Evolutionary conservation across 1,140 invertebrate genomes (phyloP).

Genomic region (Chionoecetes opilio): DNA sequence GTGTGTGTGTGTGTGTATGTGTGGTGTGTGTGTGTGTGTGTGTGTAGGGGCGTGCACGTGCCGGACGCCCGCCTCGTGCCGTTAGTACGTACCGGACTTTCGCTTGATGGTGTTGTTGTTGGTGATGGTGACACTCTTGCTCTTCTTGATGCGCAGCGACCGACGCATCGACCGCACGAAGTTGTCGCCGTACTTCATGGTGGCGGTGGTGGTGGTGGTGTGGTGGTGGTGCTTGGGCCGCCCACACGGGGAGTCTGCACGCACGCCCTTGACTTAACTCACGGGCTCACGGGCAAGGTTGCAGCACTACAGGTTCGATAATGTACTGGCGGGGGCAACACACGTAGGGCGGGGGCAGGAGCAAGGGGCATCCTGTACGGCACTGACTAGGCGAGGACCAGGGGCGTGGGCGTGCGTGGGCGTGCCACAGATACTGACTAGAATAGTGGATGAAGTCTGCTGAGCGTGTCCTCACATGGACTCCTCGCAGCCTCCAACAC

Average conservation of each 20-base stretch:
- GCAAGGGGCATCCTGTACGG: not conserved
- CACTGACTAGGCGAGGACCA: not conserved
- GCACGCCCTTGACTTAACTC: not conserved
- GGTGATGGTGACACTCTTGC: slow-evolving; percentile 78
- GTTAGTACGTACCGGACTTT: slow-evolving; percentile 74
- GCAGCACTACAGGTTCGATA: too few relatives aligned
- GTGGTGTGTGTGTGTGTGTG: too few relatives aligned
- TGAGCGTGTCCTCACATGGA: slow-evolving; percentile 69
- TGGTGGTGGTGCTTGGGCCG: not conserved
- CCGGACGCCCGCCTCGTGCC: not conserved
- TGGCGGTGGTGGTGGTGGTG: slow-evolving; percentile 39
- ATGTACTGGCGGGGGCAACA: not conserved
- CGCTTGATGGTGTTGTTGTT: slow-evolving; percentile 79
- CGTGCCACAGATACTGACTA: slow-evolving; percentile 59
- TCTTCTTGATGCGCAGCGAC: slow-evolving; percentile 80
- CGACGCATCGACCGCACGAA: slow-evolving; percentile 81
- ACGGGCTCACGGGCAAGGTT: not conserved
- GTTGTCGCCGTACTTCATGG: slow-evolving; percentile 80
- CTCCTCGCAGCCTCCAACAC: slow-evolving; percentile 23
- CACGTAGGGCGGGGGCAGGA: slow-evolving; percentile 43
- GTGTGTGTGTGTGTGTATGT: too few relatives aligned
- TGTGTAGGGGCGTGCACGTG: not conserved
- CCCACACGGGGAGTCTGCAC: not conserved
- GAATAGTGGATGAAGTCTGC: slow-evolving; percentile 61
- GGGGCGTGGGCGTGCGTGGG: not conserved